phyloP scores from a whole-genome alignment of 2,113 vertebrate genomes.

The Colossoma macropomum region DNA sequence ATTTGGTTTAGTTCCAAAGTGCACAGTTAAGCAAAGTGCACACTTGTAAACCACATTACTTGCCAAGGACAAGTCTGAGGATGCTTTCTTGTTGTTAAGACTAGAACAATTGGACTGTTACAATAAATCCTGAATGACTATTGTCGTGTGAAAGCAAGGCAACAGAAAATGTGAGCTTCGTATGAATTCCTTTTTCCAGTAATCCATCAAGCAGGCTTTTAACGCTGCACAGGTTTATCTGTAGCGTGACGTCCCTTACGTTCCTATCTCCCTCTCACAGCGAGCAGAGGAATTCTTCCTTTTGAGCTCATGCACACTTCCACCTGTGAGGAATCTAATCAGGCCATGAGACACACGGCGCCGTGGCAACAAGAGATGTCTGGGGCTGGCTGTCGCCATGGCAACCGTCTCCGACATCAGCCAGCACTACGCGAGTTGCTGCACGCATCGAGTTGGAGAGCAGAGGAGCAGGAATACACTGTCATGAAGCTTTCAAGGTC shows the following conservation, averaged over 20 bases:
- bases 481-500: slow-evolving; percentile 13
- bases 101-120: not conserved
- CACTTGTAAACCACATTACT: not conserved
- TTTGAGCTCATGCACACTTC: slow-evolving; percentile 11
- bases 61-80: too few relatives aligned
- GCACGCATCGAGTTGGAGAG: not conserved
- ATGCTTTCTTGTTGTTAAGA: not conserved
- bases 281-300: slow-evolving; percentile 4
- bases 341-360: slow-evolving; percentile 39
- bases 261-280: not conserved
- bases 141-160: not conserved
- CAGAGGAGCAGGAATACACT: not conserved
- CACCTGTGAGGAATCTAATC: slow-evolving; percentile 44
- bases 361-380: slow-evolving; percentile 49
- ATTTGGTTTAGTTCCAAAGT: too few relatives aligned
- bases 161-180: not conserved
- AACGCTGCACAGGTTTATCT: not conserved
- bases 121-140: not conserved
- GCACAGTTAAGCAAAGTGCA: too few relatives aligned
- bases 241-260: not conserved
- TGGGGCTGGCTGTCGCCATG: slow-evolving; percentile 70
- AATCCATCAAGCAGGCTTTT: not conserved
- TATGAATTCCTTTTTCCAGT: not conserved
- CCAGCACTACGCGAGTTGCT: not conserved
- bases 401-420: slow-evolving; percentile 65